Evolutionary conservation across 2,797 vertebrate species (phyloP).

Genomic region (Diplodus puntazzo): DNA sequence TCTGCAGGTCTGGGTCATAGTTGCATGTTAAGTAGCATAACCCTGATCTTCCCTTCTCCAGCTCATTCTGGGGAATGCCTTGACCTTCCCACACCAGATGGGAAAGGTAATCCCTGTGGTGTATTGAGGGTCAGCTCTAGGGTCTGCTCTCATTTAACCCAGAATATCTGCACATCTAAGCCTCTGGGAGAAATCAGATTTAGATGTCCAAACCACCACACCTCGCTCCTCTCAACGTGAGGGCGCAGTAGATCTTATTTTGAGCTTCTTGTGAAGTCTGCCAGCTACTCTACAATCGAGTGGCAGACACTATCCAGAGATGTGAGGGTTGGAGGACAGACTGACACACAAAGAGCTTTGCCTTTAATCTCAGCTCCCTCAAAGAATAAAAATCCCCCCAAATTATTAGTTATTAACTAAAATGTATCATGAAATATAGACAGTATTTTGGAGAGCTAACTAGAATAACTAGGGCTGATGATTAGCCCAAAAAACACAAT

Average conservation of each 20-base stretch:
- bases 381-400: background rate
- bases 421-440: conserved; percentile 1
- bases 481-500: background rate
- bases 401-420: background rate
- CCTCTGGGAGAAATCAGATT: conserved; percentile 3
- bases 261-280: background rate
- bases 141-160: conserved; percentile 26
- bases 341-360: background rate
- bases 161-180: conserved; percentile 11
- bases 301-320: background rate
- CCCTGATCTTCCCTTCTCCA: background rate
- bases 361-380: background rate
- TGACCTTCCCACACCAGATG: conserved; percentile 2
- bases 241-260: background rate
- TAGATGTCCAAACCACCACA: conserved; percentile 20
- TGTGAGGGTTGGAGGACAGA: background rate
- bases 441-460: background rate
- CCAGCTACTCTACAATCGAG: background rate
- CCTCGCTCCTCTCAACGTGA: background rate
- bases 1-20: background rate
- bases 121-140: conserved; percentile 1
- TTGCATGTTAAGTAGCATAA: background rate
- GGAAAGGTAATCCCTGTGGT: conserved; percentile 11
- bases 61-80: conserved; percentile 1
- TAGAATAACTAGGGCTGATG: background rate